Conservation (phyloP, 1,140 invertebrate species). For the Limonius californicus region DNA sequence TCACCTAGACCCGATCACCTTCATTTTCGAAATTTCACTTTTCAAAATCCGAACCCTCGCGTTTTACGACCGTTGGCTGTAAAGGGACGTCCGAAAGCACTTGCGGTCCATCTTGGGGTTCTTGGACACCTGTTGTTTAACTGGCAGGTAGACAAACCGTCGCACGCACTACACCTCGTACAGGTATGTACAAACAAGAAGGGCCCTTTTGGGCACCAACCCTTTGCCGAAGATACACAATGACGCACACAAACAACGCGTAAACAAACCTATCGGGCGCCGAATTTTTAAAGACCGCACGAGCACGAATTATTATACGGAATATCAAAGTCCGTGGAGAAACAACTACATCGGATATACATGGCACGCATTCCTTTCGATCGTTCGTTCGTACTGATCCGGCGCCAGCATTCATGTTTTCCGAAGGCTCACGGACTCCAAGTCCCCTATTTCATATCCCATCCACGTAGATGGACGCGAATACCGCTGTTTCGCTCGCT, state of each 20-base stretch:
- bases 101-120: background rate
- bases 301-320: background rate
- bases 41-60: background rate
- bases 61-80: background rate
- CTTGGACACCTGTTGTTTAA: background rate
- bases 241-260: too few relatives aligned
- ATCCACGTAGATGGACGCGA: background rate
- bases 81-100: background rate
- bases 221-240: too few relatives aligned
- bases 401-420: slow-evolving; percentile 15
- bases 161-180: background rate
- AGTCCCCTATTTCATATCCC: background rate
- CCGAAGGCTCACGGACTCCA: slow-evolving; percentile 4
- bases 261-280: background rate
- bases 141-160: background rate
- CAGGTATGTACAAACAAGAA: too few relatives aligned
- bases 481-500: background rate
- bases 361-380: slow-evolving; percentile 11
- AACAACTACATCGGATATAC: slow-evolving; percentile 8
- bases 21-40: background rate
- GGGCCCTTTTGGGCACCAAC: too few relatives aligned
- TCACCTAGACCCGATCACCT: background rate
- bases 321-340: background rate
- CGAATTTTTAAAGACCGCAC: background rate
- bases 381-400: slow-evolving; percentile 17